Evolutionary conservation across 2,888 invertebrate genomes (phyloP), one percentile per base, ranked within the genome.

Genomic region (Ophioninae sp.): DNA sequence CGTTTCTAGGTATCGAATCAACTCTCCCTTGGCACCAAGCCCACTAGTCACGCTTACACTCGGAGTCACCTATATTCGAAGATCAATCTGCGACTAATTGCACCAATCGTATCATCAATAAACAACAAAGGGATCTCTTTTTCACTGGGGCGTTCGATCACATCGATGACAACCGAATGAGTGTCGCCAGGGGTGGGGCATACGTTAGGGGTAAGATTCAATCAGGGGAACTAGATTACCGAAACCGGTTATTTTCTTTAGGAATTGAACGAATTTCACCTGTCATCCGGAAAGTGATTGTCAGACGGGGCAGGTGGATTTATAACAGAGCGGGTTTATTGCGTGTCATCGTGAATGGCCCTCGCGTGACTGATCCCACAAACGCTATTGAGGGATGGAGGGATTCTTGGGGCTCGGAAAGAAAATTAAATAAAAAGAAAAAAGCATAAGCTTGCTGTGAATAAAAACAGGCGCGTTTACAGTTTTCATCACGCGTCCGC

Each of bases 301-400:
- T 59, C 30, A 30, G 30, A 65, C 65, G 50, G 56, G 56, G 50
- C 13, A 13, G 10, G 21, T 61, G 68, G 17, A 82, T 79, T 68
- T 70, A 75, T 70, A 79, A 70, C 70, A 30, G 30, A 62, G 20
- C 13, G 44, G 30, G 72, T 61, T 69, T 74, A 69, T 83, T 75
- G 83, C 83, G 76, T 77, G 79, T 77, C 79, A 83, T 83, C 73
- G 80, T 73, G 80, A 80, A 62, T 62, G 59, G 62, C 50, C 70
- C 65, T 83, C 76, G 83, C 80, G 83, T 80, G 83, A 77, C 79
- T 37, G 21, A 21, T 67, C 61, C 61, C 62, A 20, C 50, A 62
- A 44, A 20, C 13, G 30, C 65, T 20, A 57, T 67, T 56, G 39
- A 30, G 30, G 30, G 3, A 3, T 30, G 3, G 30, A 30, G 30